Base-by-base conservation (phyloP, 2,888 invertebrate species). In the Thelaira solivaga region DNA sequence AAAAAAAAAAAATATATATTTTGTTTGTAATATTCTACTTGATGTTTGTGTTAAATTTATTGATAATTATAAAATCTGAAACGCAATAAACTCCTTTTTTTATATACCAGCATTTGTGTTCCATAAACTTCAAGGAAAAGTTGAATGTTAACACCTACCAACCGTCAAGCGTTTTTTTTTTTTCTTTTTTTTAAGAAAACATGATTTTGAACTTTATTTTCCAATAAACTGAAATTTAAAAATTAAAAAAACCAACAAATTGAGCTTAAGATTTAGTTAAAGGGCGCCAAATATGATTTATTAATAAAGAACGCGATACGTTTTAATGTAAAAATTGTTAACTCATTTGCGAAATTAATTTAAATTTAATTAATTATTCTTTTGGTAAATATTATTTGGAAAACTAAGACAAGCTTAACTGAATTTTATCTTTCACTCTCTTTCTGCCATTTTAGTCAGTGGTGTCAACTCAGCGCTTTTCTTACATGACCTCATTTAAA, bases 41-140 rank as follows among this genome's bases (percentile, higher is more conserved):
- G 57, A 64, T 72, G 67, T 72, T 74, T 74, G 74, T 49, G 74
- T 78, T 78, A 78, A 78, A 78, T 78, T 78, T 78, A 78, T 78
- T 78, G 65, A 78, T 78, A 74, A 78, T 74, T 78, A 78, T 71
- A 61, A 74, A 78, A 69, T 10, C 24, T 29, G 6, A 26, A 72
- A 61, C 24, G 36, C 3, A 39, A 51, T 29, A 49, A 31, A 64
- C 65, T 65, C 41, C 55, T 69, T 64, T 69, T 13, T 16, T 43
- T n/a, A n/a, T n/a, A n/a, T n/a, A n/a, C n/a, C n/a, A n/a, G 8
- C 20, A 43, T 51, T 22, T 20, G 31, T 24, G 22, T 11, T 11
- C 2, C 6, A 39, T 13, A 47, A 53, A 41, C 41, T 57, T 67
- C 49, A 74, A 43, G 67, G 61, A 74, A 74, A 59, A 39, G 51